Evolutionary conservation across 2,797 vertebrate genomes (phyloP), one percentile per base, ranked within the genome.

Genomic region (Phoeniculus purpureus): DNA sequence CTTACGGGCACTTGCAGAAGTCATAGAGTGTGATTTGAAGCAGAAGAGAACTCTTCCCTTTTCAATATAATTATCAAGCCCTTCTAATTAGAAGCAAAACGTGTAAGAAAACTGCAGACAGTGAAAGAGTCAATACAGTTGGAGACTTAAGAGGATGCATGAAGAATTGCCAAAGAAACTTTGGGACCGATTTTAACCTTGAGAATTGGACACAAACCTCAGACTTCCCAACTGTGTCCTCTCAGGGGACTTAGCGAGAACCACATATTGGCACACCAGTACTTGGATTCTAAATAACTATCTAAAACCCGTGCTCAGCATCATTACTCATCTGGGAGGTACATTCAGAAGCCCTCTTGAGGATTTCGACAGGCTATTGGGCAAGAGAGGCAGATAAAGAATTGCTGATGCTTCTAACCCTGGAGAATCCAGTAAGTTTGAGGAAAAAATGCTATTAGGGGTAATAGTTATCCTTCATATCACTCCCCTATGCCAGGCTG

Each of bases 251-350:
- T 81, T 67, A 27, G 9, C 54, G 22, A 81, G 21, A 32, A 80
- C 32, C 64, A 61, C 48, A 45, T 84, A 79, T 76, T 86, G 91
- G 58, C 89, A 90, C 51, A 71, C 23, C 0, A 7, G 23, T 55
- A 71, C 68, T 88, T 81, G 29, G 54, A 81, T 74, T 93, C 67
- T 68, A 90, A 94, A 80, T 72, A 94, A 87, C 55, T 74, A 77
- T 6, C 87, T 91, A 74, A 88, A 92, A 48, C 10, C 15, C 5
- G 1, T 48, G n/a, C 75, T 92, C 76, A 80, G 72, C 89, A 92
- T 74, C 91, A 84, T 93, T 87, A 91, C 61, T 95, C 87, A 88
- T 68, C 68, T 88, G 90, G 91, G 88, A 95, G 55, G 81, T 86
- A 18, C 81, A 59, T 48, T 88, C 81, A 87, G 72, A 83, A 89